A percentile compares a stretch with the other conserved stretches of the same genome.
phyloP scores from a whole-genome alignment of 2,888 invertebrate species.

The Polydrusus cervinus region DNA sequence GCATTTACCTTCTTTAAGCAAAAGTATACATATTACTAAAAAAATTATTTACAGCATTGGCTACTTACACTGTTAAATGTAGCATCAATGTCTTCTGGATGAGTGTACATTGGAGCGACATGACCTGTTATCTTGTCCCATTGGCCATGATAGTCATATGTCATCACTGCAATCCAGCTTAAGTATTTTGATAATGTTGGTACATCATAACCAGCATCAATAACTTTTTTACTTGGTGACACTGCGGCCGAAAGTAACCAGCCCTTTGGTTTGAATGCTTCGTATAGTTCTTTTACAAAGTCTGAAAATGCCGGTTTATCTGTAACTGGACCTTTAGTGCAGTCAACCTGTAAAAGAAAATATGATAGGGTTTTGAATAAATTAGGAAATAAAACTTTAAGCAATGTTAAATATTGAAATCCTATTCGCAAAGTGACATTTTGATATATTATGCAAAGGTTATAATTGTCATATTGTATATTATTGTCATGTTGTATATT shows the following conservation, averaged over 20 bases:
- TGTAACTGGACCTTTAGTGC: slow-evolving; percentile 85
- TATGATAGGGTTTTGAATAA: background rate
- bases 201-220: slow-evolving; percentile 90
- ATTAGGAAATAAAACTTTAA: too few relatives aligned
- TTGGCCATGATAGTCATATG: slow-evolving; percentile 93
- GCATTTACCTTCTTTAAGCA: too few relatives aligned
- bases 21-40: too few relatives aligned
- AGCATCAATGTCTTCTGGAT: slow-evolving; percentile 82
- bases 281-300: slow-evolving; percentile 83
- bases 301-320: slow-evolving; percentile 87
- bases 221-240: slow-evolving; percentile 87
- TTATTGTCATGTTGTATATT: too few relatives aligned
- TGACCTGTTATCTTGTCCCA: slow-evolving; percentile 95
- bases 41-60: too few relatives aligned
- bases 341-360: slow-evolving; percentile 77
- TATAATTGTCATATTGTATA: too few relatives aligned
- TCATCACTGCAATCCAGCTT: slow-evolving; percentile 94
- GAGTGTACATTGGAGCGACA: slow-evolving; percentile 88
- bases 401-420: too few relatives aligned
- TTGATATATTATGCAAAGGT: too few relatives aligned
- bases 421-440: too few relatives aligned
- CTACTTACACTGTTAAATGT: slow-evolving; percentile 84
- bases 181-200: slow-evolving; percentile 82
- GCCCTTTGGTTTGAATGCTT: slow-evolving; percentile 81
- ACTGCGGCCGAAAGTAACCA: slow-evolving; percentile 88